Conservation (phyloP, 2,113 vertebrate species). For the Ictalurus punctatus region DNA sequence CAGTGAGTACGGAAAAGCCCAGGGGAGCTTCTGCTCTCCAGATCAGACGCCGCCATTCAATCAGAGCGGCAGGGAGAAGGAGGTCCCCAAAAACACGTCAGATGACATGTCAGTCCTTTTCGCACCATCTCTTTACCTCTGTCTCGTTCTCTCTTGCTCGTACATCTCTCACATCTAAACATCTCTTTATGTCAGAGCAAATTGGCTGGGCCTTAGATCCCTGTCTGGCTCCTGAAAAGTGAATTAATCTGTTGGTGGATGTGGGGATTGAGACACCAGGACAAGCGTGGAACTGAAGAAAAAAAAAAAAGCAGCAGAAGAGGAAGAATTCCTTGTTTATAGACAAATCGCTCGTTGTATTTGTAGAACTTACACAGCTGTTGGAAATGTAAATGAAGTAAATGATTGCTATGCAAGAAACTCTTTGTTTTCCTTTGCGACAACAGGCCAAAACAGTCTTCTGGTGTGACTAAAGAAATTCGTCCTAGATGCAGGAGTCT, state of each 20-base stretch:
- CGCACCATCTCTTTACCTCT: background rate
- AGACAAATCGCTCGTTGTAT: slow-evolving; percentile 61
- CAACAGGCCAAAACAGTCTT: background rate
- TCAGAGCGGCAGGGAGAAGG: slow-evolving; percentile 68
- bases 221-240: slow-evolving; percentile 65
- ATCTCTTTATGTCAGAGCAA: slow-evolving; percentile 80
- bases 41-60: slow-evolving; percentile 80
- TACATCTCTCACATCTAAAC: slow-evolving; percentile 67
- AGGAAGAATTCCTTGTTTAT: slow-evolving; percentile 49
- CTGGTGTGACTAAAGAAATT: background rate
- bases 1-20: slow-evolving; percentile 76
- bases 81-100: slow-evolving; percentile 70
- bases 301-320: background rate
- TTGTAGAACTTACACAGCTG: background rate
- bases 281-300: slow-evolving; percentile 23
- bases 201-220: slow-evolving; percentile 75
- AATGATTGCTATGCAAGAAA: background rate
- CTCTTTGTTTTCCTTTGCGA: background rate
- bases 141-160: slow-evolving; percentile 24
- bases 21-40: slow-evolving; percentile 75
- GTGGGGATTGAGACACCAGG: slow-evolving; percentile 44
- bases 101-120: slow-evolving; percentile 71
- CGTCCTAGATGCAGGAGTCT: background rate
- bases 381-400: background rate
- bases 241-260: slow-evolving; percentile 51